Evolutionary conservation across 2,888 invertebrate genomes (phyloP).

Genomic region (Chrysolina oricalcia): DNA sequence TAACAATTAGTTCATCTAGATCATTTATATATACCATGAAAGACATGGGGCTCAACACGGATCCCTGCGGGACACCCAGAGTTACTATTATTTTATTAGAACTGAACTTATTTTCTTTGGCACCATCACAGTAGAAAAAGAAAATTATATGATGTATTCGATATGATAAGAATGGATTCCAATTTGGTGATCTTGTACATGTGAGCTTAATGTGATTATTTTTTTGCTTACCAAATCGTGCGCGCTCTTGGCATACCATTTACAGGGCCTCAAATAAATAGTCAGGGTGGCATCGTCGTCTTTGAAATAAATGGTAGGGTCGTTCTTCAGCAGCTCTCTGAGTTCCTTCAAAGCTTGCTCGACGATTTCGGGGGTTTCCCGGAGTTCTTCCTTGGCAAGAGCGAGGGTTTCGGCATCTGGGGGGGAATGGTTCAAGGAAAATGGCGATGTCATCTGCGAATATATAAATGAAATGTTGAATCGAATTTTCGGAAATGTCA

Average conservation of each 20-base stretch:
- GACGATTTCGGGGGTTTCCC: constrained; percentile 82
- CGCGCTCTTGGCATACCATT: constrained; percentile 89
- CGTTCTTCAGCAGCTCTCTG: constrained; percentile 77
- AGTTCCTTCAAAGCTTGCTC: constrained; percentile 77
- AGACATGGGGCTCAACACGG: no score
- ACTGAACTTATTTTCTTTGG: no score
- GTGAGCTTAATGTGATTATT: not conserved
- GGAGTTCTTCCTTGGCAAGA: constrained; percentile 78
- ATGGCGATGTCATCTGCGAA: constrained; percentile 61
- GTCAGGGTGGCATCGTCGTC: constrained; percentile 84
- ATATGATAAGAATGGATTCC: no score
- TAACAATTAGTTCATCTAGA: no score
- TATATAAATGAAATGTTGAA: not conserved
- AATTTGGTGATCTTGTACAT: no score
- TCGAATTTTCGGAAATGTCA: not conserved
- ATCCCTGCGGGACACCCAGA: no score
- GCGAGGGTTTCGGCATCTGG: constrained; percentile 75
- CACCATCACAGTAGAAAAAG: no score
- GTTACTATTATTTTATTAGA: no score
- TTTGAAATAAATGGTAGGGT: constrained; percentile 79
- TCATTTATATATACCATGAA: no score
- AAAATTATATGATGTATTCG: no score
- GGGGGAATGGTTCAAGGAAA: constrained; percentile 77
- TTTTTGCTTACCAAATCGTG: constrained; percentile 79
- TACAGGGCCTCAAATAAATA: constrained; percentile 87